phyloP scores from a whole-genome alignment of 1,140 invertebrate genomes.

The Pseudobourletiella spinata region DNA sequence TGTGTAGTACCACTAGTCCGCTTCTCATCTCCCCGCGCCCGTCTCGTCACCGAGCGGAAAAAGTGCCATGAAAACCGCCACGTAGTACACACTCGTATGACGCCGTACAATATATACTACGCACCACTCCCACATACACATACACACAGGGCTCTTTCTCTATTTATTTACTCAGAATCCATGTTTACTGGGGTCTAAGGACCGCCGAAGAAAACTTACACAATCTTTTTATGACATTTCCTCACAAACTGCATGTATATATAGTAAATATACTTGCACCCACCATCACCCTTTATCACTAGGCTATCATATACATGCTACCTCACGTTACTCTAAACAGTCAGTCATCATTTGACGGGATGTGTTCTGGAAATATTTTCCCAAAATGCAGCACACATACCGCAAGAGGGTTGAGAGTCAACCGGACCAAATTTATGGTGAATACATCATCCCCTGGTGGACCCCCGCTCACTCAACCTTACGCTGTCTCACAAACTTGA shows the following conservation, averaged over 20 bases:
- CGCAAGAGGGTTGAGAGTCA: too few species aligned
- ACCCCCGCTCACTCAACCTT: too few species aligned
- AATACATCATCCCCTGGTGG: too few species aligned
- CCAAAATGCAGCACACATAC: background rate
- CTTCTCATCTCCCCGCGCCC: background rate
- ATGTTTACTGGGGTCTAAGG: conserved; percentile 24
- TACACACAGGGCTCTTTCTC: too few species aligned
- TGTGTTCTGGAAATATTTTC: background rate
- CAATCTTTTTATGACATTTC: conserved; percentile 33
- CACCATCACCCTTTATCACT: background rate
- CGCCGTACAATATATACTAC: too few species aligned
- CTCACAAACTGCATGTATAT: conserved; percentile 7
- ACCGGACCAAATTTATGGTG: too few species aligned
- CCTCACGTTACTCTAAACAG: conserved; percentile 4
- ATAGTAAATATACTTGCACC: background rate
- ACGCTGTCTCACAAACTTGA: too few species aligned
- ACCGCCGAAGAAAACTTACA: conserved; percentile 16
- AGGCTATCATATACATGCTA: background rate
- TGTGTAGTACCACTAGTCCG: background rate
- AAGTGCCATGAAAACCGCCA: background rate
- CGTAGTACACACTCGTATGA: background rate
- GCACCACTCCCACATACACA: too few species aligned
- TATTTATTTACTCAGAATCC: conserved; percentile 24
- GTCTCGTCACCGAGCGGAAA: too few species aligned
- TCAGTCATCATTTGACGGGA: background rate